These are phyloP conservation scores for Myanophis thanlyinensis DNA, from an alignment of 2,113 vertebrate genomes.

Conservation along the genomic window DNA sequence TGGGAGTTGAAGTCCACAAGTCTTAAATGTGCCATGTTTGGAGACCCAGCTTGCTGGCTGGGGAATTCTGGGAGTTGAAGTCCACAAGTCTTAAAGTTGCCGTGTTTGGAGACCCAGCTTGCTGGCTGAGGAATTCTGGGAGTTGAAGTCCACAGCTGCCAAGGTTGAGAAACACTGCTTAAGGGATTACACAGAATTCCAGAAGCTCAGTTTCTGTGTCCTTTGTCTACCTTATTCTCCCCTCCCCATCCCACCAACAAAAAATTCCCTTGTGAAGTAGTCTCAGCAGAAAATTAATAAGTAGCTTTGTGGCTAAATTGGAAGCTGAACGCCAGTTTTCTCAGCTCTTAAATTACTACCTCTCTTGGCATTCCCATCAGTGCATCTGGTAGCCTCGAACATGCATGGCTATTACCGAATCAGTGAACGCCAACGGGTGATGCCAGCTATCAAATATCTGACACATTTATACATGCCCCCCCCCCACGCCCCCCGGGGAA, in stretches of 20 bases:
- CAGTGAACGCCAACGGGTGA: neutral
- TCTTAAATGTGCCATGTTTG: no score
- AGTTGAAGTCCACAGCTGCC: neutral
- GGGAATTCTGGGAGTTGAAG: no score
- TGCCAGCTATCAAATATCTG: neutral
- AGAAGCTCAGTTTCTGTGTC: neutral
- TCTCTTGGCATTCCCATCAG: neutral
- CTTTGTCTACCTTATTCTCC: neutral
- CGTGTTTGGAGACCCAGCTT: neutral
- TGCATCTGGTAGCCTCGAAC: neutral
- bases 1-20: no score
- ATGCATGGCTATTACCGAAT: neutral
- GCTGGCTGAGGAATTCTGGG: neutral
- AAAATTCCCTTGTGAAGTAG: neutral
- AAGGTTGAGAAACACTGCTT: neutral
- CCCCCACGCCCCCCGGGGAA: no score
- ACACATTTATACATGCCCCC: neutral
- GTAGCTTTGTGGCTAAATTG: neutral
- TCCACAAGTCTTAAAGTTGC: no score
- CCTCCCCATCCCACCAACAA: neutral
- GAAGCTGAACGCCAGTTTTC: neutral
- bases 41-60: no score
- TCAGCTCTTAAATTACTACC: neutral
- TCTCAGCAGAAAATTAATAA: neutral
- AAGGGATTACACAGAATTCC: neutral